Percentiles rank a stretch among this genome's conserved stretches.
Evolutionary conservation across 2,888 invertebrate species (phyloP).

Genomic region (Drosophila limbata): DNA sequence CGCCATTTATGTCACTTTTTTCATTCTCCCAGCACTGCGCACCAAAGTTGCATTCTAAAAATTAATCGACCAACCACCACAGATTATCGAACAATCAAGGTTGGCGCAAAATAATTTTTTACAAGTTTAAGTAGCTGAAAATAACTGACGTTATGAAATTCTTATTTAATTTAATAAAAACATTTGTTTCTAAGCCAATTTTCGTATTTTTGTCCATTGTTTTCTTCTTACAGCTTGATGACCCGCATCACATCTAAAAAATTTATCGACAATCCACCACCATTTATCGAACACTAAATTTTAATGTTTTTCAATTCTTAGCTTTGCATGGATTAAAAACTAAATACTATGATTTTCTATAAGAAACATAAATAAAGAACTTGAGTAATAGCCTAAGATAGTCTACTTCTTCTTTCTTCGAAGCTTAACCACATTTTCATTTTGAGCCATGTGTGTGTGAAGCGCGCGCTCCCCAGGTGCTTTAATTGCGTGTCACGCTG

Average conservation of each 20-base stretch:
- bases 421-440: constrained; percentile 12
- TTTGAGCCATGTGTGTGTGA: constrained; percentile 25
- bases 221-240: not conserved
- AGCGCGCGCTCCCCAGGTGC: constrained; percentile 38
- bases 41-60: constrained; percentile 29
- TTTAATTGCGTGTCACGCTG: constrained; percentile 46
- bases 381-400: not conserved
- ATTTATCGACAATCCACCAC: constrained; percentile 32
- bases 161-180: not conserved
- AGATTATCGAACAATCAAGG: constrained; percentile 7
- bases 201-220: not conserved
- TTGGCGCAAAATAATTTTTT: constrained; percentile 47
- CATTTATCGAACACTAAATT: constrained; percentile 33
- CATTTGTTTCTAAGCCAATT: not conserved
- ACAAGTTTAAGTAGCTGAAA: not conserved
- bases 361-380: not conserved
- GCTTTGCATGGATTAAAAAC: not conserved
- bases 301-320: not conserved
- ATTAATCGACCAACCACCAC: constrained; percentile 45
- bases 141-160: not conserved
- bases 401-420: not conserved
- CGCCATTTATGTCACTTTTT: constrained; percentile 85
- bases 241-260: not conserved
- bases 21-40: constrained; percentile 69
- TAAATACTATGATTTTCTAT: not conserved